Evolutionary conservation across 1,140 invertebrate species (phyloP).

Genomic region (Bombus balteatus): DNA sequence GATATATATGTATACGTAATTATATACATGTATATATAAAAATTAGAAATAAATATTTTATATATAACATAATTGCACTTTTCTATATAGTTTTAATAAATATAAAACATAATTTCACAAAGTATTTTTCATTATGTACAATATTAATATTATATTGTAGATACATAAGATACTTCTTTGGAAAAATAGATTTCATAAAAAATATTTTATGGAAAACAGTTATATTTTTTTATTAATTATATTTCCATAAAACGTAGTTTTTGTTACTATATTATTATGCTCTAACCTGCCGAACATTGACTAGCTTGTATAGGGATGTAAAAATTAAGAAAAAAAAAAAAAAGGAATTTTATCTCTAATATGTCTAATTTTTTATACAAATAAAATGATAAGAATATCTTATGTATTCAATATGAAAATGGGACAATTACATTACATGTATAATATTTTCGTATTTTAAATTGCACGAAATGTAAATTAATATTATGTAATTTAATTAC

Average conservation of each 20-base stretch:
- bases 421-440: neutral
- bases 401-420: neutral
- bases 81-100: conserved; percentile 11
- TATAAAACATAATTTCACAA: conserved; percentile 25
- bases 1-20: neutral
- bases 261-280: neutral
- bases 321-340: neutral
- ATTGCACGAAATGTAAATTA: conserved; percentile 42
- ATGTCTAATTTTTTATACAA: neutral
- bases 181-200: conserved; percentile 37
- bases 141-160: neutral
- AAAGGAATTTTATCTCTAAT: neutral
- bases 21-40: neutral
- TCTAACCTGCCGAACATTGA: conserved; percentile 6
- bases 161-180: conserved; percentile 5
- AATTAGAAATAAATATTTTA: conserved; percentile 18
- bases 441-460: neutral
- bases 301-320: conserved; percentile 3
- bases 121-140: conserved; percentile 15
- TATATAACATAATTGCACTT: neutral
- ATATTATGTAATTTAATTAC: too few species aligned
- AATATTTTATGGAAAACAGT: conserved; percentile 25
- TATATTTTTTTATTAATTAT: neutral
- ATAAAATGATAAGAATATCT: neutral
- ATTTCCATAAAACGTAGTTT: neutral